Percentiles rank a stretch among this genome's conserved stretches.
Evolutionary conservation across 2,113 vertebrate genomes (phyloP).

Genomic region (Sceloporus tristichus): DNA sequence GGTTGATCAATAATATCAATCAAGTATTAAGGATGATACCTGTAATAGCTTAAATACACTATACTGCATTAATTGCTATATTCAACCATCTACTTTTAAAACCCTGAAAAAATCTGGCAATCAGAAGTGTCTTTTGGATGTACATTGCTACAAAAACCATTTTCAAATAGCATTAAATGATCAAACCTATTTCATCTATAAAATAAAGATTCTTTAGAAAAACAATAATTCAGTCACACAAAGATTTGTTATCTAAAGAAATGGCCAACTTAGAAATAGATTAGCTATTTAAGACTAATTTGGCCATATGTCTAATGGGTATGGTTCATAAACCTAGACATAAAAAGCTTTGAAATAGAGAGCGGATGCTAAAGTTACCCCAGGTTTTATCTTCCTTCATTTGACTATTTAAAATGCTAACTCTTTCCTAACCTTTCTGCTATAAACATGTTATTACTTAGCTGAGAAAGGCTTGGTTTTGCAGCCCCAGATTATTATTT

Average conservation of each 20-base stretch:
- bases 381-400: constrained; percentile 12
- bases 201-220: constrained; percentile 30
- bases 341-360: constrained; percentile 18
- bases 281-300: constrained; percentile 40
- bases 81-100: constrained; percentile 1
- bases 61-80: constrained; percentile 29
- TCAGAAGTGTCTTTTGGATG: constrained; percentile 4
- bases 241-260: constrained; percentile 39
- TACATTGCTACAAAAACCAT: neutral
- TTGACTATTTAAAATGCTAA: constrained; percentile 8
- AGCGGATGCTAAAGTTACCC: neutral
- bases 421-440: neutral
- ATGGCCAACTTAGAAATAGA: constrained; percentile 19
- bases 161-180: constrained; percentile 20
- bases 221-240: neutral
- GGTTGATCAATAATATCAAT: neutral
- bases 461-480: neutral
- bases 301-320: constrained; percentile 32
- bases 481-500: neutral
- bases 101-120: neutral
- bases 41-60: constrained; percentile 4
- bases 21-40: neutral
- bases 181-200: neutral
- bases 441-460: constrained; percentile 15
- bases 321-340: constrained; percentile 22